These are phyloP conservation scores for Amphimedon queenslandica DNA, from an alignment of 37 sponge, comb jelly and placozoan species.

Conservation along the genomic window DNA sequence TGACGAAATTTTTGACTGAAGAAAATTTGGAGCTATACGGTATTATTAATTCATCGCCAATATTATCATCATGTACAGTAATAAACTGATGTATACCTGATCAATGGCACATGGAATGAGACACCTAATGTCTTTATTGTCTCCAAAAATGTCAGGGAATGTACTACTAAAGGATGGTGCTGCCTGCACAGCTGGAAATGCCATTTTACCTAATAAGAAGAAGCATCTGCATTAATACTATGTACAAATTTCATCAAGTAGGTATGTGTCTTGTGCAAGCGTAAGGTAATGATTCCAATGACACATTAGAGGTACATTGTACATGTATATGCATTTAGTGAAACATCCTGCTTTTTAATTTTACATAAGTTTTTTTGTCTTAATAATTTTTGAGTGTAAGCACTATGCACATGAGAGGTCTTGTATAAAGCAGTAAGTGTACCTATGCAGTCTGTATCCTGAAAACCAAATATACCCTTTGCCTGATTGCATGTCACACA, in stretches of 20 bases:
- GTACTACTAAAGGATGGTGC: conserved; percentile 92
- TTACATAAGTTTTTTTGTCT: too few species aligned
- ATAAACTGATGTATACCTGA: too few species aligned
- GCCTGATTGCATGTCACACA: conserved; percentile 97
- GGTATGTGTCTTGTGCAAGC: too few species aligned
- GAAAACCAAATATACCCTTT: conserved; percentile 94
- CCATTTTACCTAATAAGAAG: conserved; percentile 67
- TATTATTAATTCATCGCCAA: neutral
- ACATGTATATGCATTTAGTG: neutral
- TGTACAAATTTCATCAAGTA: too few species aligned
- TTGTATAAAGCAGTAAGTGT: too few species aligned
- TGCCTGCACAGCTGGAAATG: conserved; percentile 97
- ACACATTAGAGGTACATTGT: neutral
- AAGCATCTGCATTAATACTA: neutral
- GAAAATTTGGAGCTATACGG: too few species aligned
- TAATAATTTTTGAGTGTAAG: too few species aligned
- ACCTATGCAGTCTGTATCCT: conserved; percentile 91
- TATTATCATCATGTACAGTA: too few species aligned
- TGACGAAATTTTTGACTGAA: too few species aligned
- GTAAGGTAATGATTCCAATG: too few species aligned
- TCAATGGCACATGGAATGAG: conserved; percentile 99
- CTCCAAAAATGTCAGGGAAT: conserved; percentile 95
- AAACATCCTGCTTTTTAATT: too few species aligned
- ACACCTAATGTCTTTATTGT: conserved; percentile 78
- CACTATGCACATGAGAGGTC: too few species aligned